phyloP scores from a whole-genome alignment of 2,113 vertebrate genomes.

The Eurystomus gularis region DNA sequence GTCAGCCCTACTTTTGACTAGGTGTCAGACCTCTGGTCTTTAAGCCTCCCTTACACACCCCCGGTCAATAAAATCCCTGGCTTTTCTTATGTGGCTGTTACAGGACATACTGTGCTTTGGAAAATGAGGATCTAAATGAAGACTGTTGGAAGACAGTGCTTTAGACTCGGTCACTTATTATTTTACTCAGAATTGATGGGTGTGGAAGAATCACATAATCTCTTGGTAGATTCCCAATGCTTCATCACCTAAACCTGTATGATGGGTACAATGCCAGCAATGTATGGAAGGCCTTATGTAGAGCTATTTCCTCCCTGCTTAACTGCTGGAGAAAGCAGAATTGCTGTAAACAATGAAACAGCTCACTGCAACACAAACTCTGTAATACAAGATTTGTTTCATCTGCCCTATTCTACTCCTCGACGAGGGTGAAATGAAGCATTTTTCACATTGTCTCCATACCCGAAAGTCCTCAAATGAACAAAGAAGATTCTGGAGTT shows the following conservation, averaged over 20 bases:
- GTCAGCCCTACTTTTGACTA: not conserved
- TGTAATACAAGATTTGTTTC: not conserved
- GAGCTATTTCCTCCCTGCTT: not conserved
- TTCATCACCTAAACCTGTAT: not conserved
- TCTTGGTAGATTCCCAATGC: not conserved
- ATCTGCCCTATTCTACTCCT: not conserved
- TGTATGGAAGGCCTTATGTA: not conserved
- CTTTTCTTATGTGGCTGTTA: not conserved
- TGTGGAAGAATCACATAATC: not conserved
- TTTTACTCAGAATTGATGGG: not conserved
- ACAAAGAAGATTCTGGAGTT: not conserved
- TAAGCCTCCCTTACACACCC: not conserved
- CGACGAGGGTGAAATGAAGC: not conserved
- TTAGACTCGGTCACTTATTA: not conserved
- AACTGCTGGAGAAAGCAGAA: not conserved
- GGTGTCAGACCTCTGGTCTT: not conserved
- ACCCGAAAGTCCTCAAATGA: not conserved
- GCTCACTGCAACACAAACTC: not conserved
- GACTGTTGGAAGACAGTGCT: not conserved
- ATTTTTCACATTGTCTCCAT: not conserved
- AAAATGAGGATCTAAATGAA: not conserved
- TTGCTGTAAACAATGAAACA: not conserved
- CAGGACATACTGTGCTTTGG: not conserved
- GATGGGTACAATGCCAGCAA: not conserved
- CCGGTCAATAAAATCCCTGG: not conserved